phyloP scores from a whole-genome alignment of 2,113 vertebrate genomes.

The Tragelaphus scriptus region DNA sequence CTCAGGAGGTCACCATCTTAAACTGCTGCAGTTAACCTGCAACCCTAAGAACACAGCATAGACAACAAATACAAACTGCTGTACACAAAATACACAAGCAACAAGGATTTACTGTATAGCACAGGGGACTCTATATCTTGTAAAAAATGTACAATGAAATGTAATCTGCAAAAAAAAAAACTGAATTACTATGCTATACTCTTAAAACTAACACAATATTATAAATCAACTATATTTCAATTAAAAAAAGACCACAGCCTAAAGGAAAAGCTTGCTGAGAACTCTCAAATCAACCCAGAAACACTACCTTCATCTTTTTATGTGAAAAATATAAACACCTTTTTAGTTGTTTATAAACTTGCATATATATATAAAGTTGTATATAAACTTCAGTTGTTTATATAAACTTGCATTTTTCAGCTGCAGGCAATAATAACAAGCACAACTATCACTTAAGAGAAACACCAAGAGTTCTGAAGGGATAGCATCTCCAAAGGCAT shows the following conservation, averaged over 20 bases:
- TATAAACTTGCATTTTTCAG: background rate
- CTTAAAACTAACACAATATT: background rate
- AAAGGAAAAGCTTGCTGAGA: background rate
- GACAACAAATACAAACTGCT: background rate
- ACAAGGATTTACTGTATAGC: background rate
- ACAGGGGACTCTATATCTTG: background rate
- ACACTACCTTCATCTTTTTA: background rate
- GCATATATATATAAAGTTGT: no score
- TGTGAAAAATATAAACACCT: background rate
- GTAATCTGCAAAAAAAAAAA: background rate
- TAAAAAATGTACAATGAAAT: background rate
- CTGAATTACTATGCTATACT: background rate
- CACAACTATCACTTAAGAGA: background rate
- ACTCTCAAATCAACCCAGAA: background rate
- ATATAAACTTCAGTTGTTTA: no score
- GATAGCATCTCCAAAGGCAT: background rate
- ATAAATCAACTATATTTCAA: background rate
- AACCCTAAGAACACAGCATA: background rate
- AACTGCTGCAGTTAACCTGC: background rate
- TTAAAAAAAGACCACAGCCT: background rate
- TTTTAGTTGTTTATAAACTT: background rate
- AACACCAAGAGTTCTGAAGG: background rate
- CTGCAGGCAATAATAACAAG: background rate
- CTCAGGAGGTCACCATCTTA: background rate
- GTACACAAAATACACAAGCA: background rate